These are phyloP conservation scores for Pteronotus mesoamericanus DNA, from an alignment of 2,797 vertebrate species.

Conservation along the genomic window DNA sequence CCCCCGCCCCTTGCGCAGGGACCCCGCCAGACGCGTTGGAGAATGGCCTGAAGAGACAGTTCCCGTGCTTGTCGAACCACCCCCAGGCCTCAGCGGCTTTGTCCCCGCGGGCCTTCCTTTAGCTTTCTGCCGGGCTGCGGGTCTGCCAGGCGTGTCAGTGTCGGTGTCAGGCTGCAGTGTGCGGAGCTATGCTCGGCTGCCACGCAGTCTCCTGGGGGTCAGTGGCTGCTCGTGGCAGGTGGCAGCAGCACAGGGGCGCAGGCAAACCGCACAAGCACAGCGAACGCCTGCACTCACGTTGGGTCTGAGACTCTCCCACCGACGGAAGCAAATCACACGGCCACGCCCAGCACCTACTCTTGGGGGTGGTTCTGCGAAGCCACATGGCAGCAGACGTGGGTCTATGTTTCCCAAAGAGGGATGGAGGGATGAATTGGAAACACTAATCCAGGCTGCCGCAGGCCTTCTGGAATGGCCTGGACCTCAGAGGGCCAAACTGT, in stretches of 20 bases:
- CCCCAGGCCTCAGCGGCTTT: background rate
- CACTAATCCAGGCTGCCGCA: background rate
- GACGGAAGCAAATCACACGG: background rate
- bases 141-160: background rate
- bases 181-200: background rate
- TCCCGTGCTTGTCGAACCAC: background rate
- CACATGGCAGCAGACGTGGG: background rate
- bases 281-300: background rate
- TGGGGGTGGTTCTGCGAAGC: background rate
- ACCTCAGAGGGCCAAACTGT: background rate
- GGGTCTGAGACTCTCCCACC: background rate
- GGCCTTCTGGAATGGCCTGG: background rate
- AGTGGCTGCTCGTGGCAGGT: background rate
- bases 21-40: fast-evolving
- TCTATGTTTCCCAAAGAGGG: background rate
- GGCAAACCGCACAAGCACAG: background rate
- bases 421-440: background rate
- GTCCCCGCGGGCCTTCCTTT: background rate
- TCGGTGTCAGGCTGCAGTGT: background rate
- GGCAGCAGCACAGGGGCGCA: background rate
- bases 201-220: background rate
- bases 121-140: background rate
- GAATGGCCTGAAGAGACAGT: background rate
- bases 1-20: background rate
- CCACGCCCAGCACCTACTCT: fast-evolving